Conservation (phyloP, 2,113 vertebrate species). For the Tragelaphus imberbis region DNA sequence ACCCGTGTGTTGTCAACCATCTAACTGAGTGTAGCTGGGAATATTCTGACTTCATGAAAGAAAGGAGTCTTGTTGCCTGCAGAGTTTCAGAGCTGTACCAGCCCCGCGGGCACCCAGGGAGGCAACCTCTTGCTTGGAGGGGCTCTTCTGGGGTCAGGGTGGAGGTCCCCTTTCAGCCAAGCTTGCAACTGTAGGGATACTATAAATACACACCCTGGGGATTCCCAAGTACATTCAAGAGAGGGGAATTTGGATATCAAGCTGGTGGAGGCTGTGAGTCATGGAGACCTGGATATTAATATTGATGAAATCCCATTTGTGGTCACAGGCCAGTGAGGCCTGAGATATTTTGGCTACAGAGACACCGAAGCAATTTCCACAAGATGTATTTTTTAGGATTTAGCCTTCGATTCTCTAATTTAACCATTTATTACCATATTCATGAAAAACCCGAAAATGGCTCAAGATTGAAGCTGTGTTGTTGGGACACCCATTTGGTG, state of each 20-base stretch:
- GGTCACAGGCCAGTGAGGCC: background rate
- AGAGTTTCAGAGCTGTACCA: rapidly evolving
- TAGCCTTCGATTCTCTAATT: background rate
- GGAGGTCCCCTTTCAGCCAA: background rate
- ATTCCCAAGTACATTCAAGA: background rate
- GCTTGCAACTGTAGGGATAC: background rate
- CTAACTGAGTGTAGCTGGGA: background rate
- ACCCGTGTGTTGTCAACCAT: background rate
- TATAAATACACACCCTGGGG: background rate
- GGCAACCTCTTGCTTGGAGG: background rate
- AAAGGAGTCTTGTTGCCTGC: background rate
- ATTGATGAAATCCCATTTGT: background rate
- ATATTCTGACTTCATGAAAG: background rate
- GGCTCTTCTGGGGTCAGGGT: background rate
- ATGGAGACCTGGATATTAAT: background rate
- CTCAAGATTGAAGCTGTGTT: background rate
- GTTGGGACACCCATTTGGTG: background rate
- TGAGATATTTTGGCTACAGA: background rate
- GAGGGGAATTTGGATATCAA: background rate
- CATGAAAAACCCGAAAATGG: background rate
- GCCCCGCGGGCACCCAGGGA: rapidly evolving
- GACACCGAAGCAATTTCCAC: background rate
- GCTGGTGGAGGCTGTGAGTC: background rate
- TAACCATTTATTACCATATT: background rate
- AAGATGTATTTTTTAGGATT: background rate